Evolutionary conservation across 2,797 vertebrate genomes (phyloP).

Genomic region (Kryptopterus vitreolus): DNA sequence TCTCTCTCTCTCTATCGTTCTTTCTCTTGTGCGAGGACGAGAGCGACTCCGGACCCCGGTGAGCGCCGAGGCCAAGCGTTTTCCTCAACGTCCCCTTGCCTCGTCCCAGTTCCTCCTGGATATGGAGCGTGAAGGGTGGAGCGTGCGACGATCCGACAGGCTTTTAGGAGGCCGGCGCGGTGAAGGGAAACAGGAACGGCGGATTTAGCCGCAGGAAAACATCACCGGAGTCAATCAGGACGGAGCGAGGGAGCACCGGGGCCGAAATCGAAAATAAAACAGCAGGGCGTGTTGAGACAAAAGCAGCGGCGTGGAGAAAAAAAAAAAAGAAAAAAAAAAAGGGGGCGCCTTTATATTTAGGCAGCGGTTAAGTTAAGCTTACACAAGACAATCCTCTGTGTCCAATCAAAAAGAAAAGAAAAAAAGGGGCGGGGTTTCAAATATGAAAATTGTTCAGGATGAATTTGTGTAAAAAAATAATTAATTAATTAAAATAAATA

Average conservation of each 20-base stretch:
- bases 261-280: slow-evolving; percentile 43
- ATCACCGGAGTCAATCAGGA: slow-evolving; percentile 43
- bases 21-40: slow-evolving; percentile 27
- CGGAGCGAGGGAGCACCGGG: slow-evolving; percentile 10
- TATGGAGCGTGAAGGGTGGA: slow-evolving; percentile 14
- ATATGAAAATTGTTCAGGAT: no score
- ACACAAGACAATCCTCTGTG: slow-evolving; percentile 10
- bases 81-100: slow-evolving; percentile 22
- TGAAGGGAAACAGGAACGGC: slow-evolving; percentile 52
- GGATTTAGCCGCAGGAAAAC: slow-evolving; percentile 45
- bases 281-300: slow-evolving; percentile 39
- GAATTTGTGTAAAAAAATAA: no score
- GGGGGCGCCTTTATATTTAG: slow-evolving; percentile 47
- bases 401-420: neutral
- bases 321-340: slow-evolving; percentile 18
- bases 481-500: no score
- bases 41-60: slow-evolving; percentile 32
- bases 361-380: neutral
- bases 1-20: slow-evolving; percentile 2
- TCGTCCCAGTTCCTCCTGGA: slow-evolving; percentile 3
- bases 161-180: slow-evolving; percentile 31
- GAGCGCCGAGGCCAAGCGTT: slow-evolving; percentile 13
- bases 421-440: no score
- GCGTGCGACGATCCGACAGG: neutral
- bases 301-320: slow-evolving; percentile 34